phyloP scores from a whole-genome alignment of 2,113 vertebrate species.

The Anthoscopus minutus region DNA sequence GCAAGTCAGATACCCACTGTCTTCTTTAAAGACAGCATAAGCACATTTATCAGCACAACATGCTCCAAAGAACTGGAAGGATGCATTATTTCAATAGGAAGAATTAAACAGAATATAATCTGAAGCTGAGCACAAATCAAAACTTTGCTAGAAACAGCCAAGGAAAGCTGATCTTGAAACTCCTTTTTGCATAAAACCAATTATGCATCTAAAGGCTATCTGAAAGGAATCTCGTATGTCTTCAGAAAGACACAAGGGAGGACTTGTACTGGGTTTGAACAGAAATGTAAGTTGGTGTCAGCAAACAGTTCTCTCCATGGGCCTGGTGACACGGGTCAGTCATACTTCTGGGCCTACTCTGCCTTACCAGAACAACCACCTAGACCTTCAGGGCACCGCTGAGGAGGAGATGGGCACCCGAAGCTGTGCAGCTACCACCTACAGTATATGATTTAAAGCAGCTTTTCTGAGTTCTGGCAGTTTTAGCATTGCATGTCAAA shows the following conservation, averaged over 20 bases:
- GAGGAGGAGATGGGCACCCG: background rate
- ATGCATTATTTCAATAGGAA: background rate
- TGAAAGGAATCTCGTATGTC: background rate
- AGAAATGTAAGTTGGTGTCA: fast-evolving
- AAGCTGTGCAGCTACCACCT: background rate
- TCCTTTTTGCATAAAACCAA: background rate
- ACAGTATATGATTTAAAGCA: fast-evolving
- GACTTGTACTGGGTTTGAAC: background rate
- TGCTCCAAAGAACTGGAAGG: background rate
- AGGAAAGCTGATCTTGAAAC: background rate
- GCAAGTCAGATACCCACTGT: background rate
- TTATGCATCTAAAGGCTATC: background rate
- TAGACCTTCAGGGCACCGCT: no score
- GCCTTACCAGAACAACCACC: background rate
- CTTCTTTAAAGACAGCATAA: background rate
- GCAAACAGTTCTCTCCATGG: fast-evolving
- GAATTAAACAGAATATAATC: background rate
- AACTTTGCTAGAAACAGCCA: background rate
- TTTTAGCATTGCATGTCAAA: background rate
- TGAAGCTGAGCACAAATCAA: background rate
- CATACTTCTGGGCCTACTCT: background rate
- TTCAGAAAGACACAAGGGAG: background rate
- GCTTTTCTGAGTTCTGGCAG: background rate
- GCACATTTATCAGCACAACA: background rate
- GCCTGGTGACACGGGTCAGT: fast-evolving